Percentiles rank a stretch among this genome's conserved stretches.
Evolutionary conservation across 2,888 invertebrate species (phyloP).

Genomic region (Limnephilus auricula): DNA sequence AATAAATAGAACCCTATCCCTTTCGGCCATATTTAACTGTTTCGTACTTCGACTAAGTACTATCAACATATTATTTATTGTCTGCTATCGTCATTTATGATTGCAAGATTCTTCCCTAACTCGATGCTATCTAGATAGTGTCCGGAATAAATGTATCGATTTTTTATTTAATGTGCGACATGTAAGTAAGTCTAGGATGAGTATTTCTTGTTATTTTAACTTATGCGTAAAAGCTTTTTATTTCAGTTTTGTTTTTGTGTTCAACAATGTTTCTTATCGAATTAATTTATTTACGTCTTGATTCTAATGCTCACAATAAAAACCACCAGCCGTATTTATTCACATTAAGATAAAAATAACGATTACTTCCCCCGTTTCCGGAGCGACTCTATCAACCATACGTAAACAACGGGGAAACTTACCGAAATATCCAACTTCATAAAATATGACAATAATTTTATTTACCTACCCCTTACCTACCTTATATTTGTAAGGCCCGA

Average conservation of each 20-base stretch:
- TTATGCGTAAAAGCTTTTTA: no score
- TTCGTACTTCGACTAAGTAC: no score
- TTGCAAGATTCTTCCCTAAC: no score
- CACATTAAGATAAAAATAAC: not conserved
- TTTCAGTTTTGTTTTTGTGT: not conserved
- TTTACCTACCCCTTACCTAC: conserved; percentile 58
- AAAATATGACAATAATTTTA: conserved; percentile 63
- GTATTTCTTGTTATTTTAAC: no score
- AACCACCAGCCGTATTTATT: not conserved
- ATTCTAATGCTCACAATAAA: not conserved
- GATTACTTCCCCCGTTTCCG: not conserved
- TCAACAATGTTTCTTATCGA: not conserved
- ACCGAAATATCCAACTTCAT: conserved; percentile 58
- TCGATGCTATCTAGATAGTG: no score
- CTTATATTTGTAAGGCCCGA: conserved; percentile 50
- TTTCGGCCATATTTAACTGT: no score
- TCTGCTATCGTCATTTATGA: no score
- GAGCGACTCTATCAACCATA: not conserved
- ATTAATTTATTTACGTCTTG: not conserved
- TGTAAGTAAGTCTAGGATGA: no score
- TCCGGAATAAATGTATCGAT: no score
- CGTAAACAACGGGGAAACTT: conserved; percentile 47
- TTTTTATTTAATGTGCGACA: no score
- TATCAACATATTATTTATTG: no score
- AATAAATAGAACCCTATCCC: no score